phyloP scores from a whole-genome alignment of 1,140 invertebrate genomes.

The Drosophila orosa region DNA sequence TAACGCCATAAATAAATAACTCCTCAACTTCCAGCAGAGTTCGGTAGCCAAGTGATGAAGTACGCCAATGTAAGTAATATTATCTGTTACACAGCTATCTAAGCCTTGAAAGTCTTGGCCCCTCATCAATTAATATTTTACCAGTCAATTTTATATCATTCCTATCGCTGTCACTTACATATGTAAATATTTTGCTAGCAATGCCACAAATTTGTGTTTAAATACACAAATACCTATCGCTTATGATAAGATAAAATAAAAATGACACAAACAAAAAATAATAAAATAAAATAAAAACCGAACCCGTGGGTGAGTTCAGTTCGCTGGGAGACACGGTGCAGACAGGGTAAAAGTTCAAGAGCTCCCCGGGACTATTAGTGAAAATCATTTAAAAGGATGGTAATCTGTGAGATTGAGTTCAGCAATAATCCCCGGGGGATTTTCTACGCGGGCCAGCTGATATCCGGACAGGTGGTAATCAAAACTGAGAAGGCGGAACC shows the following conservation, averaged over 20 bases:
- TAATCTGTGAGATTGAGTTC: conserved; percentile 79
- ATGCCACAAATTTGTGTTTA: conserved; percentile 44
- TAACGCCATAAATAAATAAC: neutral
- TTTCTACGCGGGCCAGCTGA: conserved; percentile 85
- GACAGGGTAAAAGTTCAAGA: conserved; percentile 25
- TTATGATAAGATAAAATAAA: conserved; percentile 66
- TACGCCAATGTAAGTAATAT: neutral
- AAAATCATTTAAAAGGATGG: conserved; percentile 57
- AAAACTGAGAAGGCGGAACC: conserved; percentile 84
- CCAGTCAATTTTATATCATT: conserved; percentile 4
- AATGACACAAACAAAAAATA: conserved; percentile 17
- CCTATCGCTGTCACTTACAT: conserved; percentile 41
- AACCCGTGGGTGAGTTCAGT: conserved; percentile 29
- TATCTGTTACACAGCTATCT: neutral
- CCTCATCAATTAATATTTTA: conserved; percentile 13
- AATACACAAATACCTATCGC: conserved; percentile 43
- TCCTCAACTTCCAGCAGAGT: neutral
- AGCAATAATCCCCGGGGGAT: conserved; percentile 84
- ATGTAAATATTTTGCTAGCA: conserved; percentile 32
- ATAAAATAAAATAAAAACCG: conserved; percentile 26
- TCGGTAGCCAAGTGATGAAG: neutral
- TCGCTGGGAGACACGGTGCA: conserved; percentile 24
- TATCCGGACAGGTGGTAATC: conserved; percentile 84
- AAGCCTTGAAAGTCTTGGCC: conserved; percentile 1
- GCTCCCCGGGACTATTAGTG: conserved; percentile 4